Percentiles rank a stretch among this genome's conserved stretches.
Evolutionary conservation across 2,113 vertebrate species (phyloP).

Genomic region (Dasyornis broadbenti): DNA sequence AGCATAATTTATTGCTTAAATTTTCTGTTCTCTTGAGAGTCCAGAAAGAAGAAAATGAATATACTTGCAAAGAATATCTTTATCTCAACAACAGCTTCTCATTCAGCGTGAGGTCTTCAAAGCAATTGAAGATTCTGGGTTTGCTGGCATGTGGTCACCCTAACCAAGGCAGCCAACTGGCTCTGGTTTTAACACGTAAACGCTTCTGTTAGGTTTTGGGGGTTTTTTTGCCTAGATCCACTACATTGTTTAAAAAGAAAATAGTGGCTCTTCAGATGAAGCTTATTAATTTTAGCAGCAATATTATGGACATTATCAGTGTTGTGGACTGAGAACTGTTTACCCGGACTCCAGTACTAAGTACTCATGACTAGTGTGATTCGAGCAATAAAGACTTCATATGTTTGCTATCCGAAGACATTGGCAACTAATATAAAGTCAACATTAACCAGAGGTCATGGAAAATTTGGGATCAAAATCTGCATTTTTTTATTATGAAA

Average conservation of each 20-base stretch:
- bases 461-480: background rate
- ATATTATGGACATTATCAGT: background rate
- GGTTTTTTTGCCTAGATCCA: background rate
- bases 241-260: background rate
- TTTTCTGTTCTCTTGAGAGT: background rate
- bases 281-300: background rate
- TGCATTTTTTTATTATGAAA: background rate
- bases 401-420: background rate
- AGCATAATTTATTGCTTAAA: background rate
- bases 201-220: background rate
- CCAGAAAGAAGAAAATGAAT: slow-evolving; percentile 7
- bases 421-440: background rate
- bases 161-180: slow-evolving; percentile 55
- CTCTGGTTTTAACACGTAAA: slow-evolving; percentile 36
- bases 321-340: background rate
- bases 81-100: slow-evolving; percentile 58
- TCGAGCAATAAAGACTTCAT: background rate
- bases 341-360: background rate
- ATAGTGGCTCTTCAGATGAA: background rate
- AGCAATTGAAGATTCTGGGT: slow-evolving; percentile 42
- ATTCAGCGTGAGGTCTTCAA: slow-evolving; percentile 68
- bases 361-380: background rate
- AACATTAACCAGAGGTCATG: background rate
- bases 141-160: slow-evolving; percentile 54
- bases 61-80: background rate